Evolutionary conservation across 1,140 invertebrate species (phyloP), one percentile per base, ranked within the genome.

Genomic region (Lethocerus indicus): DNA sequence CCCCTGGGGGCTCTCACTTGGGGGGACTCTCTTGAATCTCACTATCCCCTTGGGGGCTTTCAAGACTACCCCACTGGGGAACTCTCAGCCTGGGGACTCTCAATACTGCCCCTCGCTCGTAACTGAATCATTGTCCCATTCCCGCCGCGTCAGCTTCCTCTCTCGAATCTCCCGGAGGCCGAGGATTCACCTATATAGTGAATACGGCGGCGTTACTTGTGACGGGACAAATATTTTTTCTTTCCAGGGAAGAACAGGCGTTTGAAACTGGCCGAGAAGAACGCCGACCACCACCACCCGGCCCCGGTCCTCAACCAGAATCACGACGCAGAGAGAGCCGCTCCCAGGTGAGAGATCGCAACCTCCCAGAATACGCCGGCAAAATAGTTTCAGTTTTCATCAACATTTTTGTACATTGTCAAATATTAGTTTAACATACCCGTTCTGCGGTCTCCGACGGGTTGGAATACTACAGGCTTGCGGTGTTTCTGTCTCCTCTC

Each of bases 271-370:
- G 51, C 51, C 18, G 51, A 53, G 29, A 42, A 42, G 20, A 42
- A 36, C 16, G 35, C 32, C 2, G 12, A n/a, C 14, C 23, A 42
- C 2, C 35, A 39, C n/a, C 25, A 23, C n/a, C 9, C 14, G 13
- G 18, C 27, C 7, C 28, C 47, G 9, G 41, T 37, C 7, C 25
- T 53, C 26, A 52, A 52, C 35, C 50, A 52, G 32, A 52, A 48
- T 27, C 50, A 52, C n/a, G 50, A 51, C 21, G 42, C 39, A n/a
- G 50, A 51, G n/a, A n/a, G n/a, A n/a, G n/a, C n/a, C n/a, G n/a
- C n/a, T n/a, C n/a, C n/a, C n/a, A n/a, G n/a, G n/a, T n/a, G n/a
- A n/a, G n/a, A n/a, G n/a, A n/a, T n/a, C n/a, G n/a, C n/a, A n/a
- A n/a, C n/a, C n/a, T n/a, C n/a, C n/a, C n/a, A n/a, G n/a, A n/a